These are phyloP conservation scores for Haliclystus octoradiatus DNA, from an alignment of 30 jellyfish, hydroid and myxozoan genomes.

Conservation along the genomic window DNA sequence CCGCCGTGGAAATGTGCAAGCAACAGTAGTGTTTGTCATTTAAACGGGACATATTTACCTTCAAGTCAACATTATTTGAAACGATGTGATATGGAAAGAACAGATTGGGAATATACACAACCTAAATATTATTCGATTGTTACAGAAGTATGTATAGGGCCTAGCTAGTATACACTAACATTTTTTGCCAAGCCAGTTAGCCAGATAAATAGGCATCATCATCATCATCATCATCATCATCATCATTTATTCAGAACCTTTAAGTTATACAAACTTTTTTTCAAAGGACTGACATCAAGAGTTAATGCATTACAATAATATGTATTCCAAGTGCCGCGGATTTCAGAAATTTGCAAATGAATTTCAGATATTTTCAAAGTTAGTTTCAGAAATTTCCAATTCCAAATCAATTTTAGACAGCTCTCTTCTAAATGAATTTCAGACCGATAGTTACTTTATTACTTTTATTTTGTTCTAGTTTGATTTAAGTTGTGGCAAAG, in stretches of 20 bases:
- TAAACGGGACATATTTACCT: slow-evolving; percentile 17
- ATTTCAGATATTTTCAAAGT: no score
- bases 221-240: no score
- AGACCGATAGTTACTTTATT: background rate
- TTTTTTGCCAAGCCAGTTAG: background rate
- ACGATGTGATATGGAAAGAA: slow-evolving; percentile 45
- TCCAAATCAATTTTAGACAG: no score
- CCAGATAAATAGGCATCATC: background rate
- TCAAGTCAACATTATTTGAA: slow-evolving; percentile 4
- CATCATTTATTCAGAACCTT: no score
- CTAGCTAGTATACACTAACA: background rate
- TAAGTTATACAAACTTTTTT: no score
- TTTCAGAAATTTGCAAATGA: no score
- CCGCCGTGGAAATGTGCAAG: slow-evolving; percentile 66
- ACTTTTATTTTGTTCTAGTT: slow-evolving; percentile 39
- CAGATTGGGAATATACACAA: slow-evolving; percentile 53
- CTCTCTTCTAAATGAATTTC: background rate
- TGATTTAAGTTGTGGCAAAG: slow-evolving; percentile 55
- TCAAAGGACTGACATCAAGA: no score
- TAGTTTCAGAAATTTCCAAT: no score
- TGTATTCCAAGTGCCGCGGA: no score
- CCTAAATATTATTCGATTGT: slow-evolving; percentile 44
- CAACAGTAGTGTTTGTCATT: slow-evolving; percentile 46
- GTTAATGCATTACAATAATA: no score
- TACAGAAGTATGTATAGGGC: slow-evolving; percentile 34